These are phyloP conservation scores for Hycleus phaleratus DNA, from an alignment of 1,140 invertebrate genomes.

Conservation along the genomic window DNA sequence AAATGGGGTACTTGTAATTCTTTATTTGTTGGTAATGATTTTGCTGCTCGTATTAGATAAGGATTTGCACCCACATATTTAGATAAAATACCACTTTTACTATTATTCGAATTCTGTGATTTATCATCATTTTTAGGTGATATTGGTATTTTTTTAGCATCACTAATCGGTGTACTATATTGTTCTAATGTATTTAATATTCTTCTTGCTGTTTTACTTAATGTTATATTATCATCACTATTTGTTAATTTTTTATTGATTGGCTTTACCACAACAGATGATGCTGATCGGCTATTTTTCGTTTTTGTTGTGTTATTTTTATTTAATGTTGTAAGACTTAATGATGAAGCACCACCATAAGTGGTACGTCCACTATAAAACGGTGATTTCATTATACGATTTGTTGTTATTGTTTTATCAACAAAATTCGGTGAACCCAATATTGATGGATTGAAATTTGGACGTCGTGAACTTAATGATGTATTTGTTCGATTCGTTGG, in stretches of 20 bases:
- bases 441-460: slow-evolving; percentile 51
- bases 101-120: slow-evolving; percentile 1
- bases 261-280: slow-evolving; percentile 44
- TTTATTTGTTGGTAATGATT: slow-evolving; percentile 34
- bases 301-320: slow-evolving; percentile 5
- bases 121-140: slow-evolving; percentile 20
- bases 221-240: slow-evolving; percentile 21
- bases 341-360: slow-evolving; percentile 69
- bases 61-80: slow-evolving; percentile 32
- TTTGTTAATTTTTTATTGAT: slow-evolving; percentile 32
- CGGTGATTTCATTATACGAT: slow-evolving; percentile 51
- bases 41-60: slow-evolving; percentile 23
- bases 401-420: slow-evolving; percentile 34
- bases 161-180: slow-evolving; percentile 63
- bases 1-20: slow-evolving; percentile 53
- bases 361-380: slow-evolving; percentile 75
- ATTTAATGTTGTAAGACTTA: slow-evolving; percentile 38
- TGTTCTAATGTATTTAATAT: slow-evolving; percentile 65
- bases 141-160: slow-evolving; percentile 62
- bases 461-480: slow-evolving; percentile 44
- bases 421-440: slow-evolving; percentile 38
- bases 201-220: slow-evolving; percentile 54
- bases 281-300: slow-evolving; percentile 13
- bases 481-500: slow-evolving; percentile 17
- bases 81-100: slow-evolving; percentile 16